phyloP scores from a whole-genome alignment of 2,113 vertebrate species.

The Egretta garzetta region DNA sequence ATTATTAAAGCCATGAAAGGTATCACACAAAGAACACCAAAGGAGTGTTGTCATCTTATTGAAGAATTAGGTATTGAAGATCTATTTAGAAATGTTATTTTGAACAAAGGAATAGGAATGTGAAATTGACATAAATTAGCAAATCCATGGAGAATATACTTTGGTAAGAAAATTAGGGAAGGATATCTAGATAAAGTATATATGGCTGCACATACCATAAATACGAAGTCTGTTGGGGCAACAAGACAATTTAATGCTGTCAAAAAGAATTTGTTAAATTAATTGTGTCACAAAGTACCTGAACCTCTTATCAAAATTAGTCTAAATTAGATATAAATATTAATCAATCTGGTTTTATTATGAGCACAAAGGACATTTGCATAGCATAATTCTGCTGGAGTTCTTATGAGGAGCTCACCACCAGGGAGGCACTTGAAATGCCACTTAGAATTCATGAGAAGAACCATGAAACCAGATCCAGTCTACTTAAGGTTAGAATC shows the following conservation, averaged over 20 bases:
- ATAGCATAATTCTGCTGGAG: neutral
- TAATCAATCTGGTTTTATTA: slow-evolving; percentile 2
- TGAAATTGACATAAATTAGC: neutral
- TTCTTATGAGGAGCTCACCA: neutral
- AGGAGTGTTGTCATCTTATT: neutral
- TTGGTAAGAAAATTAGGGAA: neutral
- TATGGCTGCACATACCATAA: neutral
- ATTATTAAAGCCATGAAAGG: neutral
- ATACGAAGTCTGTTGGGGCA: neutral
- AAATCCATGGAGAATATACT: neutral
- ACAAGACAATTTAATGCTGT: neutral
- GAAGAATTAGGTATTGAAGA: neutral
- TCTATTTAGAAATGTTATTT: neutral
- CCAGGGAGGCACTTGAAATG: neutral
- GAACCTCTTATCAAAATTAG: neutral
- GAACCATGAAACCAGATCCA: neutral
- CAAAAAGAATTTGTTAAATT: slow-evolving; percentile 8
- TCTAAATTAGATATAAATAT: neutral
- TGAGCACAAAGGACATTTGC: neutral
- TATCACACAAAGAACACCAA: neutral
- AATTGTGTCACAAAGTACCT: neutral
- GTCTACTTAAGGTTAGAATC: slow-evolving; percentile 10
- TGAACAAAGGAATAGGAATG: neutral
- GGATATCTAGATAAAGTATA: neutral
- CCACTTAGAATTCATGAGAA: slow-evolving; percentile 26